A percentile compares a stretch with the other conserved stretches of the same genome.
Evolutionary conservation across 1,140 invertebrate genomes (phyloP).

Genomic region (Pseudachorutes palmiensis): DNA sequence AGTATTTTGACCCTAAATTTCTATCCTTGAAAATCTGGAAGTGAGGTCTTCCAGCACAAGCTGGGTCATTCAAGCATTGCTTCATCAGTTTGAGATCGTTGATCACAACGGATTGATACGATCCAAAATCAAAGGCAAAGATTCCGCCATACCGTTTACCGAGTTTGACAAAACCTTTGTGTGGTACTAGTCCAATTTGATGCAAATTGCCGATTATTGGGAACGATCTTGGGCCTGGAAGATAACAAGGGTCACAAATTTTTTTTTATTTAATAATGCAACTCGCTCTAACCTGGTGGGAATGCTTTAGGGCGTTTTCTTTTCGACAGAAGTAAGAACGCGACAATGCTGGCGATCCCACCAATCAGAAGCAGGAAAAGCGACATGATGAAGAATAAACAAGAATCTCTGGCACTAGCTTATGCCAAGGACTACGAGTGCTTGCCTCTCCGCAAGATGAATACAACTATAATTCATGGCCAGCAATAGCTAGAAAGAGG

Average conservation of each 20-base stretch:
- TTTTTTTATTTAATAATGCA: neutral
- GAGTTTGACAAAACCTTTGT: neutral
- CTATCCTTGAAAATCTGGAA: neutral
- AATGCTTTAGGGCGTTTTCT: neutral
- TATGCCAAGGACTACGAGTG: too few species aligned
- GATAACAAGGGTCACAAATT: neutral
- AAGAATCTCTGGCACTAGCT: too few species aligned
- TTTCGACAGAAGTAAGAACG: neutral
- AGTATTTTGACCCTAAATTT: neutral
- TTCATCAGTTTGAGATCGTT: neutral
- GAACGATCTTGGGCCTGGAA: slow-evolving; percentile 2
- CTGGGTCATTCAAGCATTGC: neutral
- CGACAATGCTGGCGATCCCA: neutral
- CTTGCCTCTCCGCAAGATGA: too few species aligned
- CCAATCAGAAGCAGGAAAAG: neutral
- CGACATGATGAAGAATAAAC: too few species aligned
- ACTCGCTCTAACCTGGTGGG: neutral
- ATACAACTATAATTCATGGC: too few species aligned
- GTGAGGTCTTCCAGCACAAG: neutral
- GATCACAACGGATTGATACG: neutral
- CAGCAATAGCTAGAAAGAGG: too few species aligned
- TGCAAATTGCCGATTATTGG: slow-evolving; percentile 17
- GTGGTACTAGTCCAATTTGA: neutral
- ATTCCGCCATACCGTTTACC: slow-evolving; percentile 16
- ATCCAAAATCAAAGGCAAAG: slow-evolving; percentile 22